phyloP scores from a whole-genome alignment of 2,888 invertebrate species.

The Pachycephus smyrnensis region DNA sequence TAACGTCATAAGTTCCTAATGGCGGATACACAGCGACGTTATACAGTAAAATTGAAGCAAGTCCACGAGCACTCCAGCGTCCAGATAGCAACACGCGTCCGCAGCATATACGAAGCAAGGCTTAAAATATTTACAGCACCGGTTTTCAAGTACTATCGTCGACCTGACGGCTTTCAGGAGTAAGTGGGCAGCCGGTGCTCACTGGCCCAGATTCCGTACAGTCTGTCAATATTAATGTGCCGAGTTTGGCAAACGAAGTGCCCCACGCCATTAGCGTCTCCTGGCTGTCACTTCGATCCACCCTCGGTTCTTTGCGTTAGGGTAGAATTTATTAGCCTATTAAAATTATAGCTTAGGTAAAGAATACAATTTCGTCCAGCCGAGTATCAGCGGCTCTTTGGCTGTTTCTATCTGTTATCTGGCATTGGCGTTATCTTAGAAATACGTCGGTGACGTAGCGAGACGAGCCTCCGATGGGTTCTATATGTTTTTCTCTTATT shows the following conservation, averaged over 20 bases:
- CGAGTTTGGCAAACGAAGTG: background rate
- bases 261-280: background rate
- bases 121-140: background rate
- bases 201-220: background rate
- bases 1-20: background rate
- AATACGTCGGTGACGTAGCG: background rate
- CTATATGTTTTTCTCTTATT: background rate
- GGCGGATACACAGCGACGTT: background rate
- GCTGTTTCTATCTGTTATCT: background rate
- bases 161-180: background rate
- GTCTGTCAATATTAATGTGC: background rate
- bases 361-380: background rate
- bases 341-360: background rate
- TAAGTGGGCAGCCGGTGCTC: background rate
- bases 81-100: background rate
- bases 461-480: conserved; percentile 7
- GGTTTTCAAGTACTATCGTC: background rate
- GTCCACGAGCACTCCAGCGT: background rate
- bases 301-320: background rate
- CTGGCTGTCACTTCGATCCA: background rate
- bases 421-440: background rate
- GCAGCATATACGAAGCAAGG: background rate
- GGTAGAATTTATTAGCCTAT: background rate
- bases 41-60: background rate
- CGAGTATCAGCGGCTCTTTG: background rate